Evolutionary conservation across 1,140 invertebrate species (phyloP), one percentile per base, ranked within the genome.

Genomic region (Sitobion miscanthi): DNA sequence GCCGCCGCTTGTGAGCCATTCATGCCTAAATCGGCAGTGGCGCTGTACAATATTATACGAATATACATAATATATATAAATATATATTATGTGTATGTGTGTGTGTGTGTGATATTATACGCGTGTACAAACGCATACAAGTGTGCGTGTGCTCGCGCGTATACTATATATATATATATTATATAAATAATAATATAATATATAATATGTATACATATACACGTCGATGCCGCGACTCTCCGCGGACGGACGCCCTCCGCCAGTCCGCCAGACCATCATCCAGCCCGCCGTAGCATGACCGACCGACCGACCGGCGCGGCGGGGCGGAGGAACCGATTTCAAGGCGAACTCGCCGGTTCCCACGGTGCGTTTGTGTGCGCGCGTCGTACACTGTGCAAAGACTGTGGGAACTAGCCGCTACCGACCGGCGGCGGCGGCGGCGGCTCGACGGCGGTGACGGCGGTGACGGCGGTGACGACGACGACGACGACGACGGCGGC

Each of bases 281-380:
- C 45, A 23, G 89, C 17, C 52, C 23, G 17, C 89, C 38, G 21
- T 25, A 54, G 35, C n/a, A 69, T 69, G 62, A 47, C 30, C 52
- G 88, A 21, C 6, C 20, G 85, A 23, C 17, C 52, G 88, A 52
- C 14, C 1, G 88, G 49, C 54, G 89, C 23, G 57, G 89, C 25
- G 57, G 47, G 69, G 47, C 62, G 45, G 47, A 47, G 35, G 88
- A 89, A 90, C 89, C 45, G 91, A 93, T 93, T 93, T 93, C 91
- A 93, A 93, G 91, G 91, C 82, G 82, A 93, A 93, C 91, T 93
- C 91, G 91, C 91, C 91, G 91, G 91, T 93, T 93, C 91, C 91
- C 91, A 93, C 91, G 91, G 91, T 93, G 30, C 23, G 77, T 30
- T 7, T 52, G 91, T 42, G 88, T 30, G 54, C 14, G 88, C 38